Percentiles rank a stretch among this genome's conserved stretches.
phyloP scores from a whole-genome alignment of 2,113 vertebrate genomes.

The Engraulis encrasicolus region DNA sequence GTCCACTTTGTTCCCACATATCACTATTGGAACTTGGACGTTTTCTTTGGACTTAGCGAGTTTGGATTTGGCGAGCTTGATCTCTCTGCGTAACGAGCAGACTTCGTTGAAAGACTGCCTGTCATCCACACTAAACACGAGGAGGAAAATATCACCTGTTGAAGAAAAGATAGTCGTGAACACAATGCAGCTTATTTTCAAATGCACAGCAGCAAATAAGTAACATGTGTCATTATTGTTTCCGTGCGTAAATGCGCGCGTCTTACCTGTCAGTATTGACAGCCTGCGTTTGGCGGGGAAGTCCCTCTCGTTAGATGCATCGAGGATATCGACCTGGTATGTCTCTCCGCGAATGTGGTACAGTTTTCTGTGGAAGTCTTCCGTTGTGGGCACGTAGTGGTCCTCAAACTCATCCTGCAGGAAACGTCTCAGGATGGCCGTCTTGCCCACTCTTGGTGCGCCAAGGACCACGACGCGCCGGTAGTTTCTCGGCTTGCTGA shows the following conservation, averaged over 20 bases:
- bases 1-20: slow-evolving; percentile 77
- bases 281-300: slow-evolving; percentile 76
- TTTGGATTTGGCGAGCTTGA: slow-evolving; percentile 68
- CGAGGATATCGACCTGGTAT: slow-evolving; percentile 76
- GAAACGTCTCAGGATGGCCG: slow-evolving; percentile 70
- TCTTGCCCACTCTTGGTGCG: slow-evolving; percentile 73
- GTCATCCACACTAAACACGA: slow-evolving; percentile 75
- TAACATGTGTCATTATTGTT: neutral
- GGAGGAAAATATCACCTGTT: slow-evolving; percentile 75
- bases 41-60: slow-evolving; percentile 61
- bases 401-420: slow-evolving; percentile 68
- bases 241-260: neutral
- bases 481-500: slow-evolving; percentile 68
- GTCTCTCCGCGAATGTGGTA: slow-evolving; percentile 71
- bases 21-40: slow-evolving; percentile 51
- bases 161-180: neutral
- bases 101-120: slow-evolving; percentile 67
- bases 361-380: slow-evolving; percentile 79
- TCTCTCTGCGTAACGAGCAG: slow-evolving; percentile 63
- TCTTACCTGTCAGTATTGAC: slow-evolving; percentile 75
- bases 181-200: neutral
- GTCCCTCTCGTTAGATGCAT: slow-evolving; percentile 70
- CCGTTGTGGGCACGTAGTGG: slow-evolving; percentile 67
- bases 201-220: neutral
- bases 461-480: slow-evolving; percentile 76